Evolutionary conservation across 2,113 vertebrate genomes (phyloP), one percentile per base, ranked within the genome.

Genomic region (Microcebus ravelobensis): DNA sequence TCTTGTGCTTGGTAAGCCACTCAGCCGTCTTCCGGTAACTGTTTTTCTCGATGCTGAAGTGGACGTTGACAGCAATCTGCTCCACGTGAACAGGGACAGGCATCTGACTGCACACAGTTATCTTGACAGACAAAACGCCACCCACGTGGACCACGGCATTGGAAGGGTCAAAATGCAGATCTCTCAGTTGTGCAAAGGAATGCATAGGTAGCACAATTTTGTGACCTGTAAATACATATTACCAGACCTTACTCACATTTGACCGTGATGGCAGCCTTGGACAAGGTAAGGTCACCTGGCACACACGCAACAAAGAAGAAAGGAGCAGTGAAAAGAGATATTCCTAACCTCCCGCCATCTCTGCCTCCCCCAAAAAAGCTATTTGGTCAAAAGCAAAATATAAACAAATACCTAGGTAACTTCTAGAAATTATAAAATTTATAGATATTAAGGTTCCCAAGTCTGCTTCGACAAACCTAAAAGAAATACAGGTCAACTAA

Each of bases 71-170:
- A 10, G 98, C 97, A 6, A 99, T 97, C 90, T 99, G 99, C 97
- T 99, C 99, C 96, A 99, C 96, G 0, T 6, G 98, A 61, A 99
- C 98, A 0, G 99, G 98, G 20, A 99, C 87, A 0, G 99, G 99
- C 99, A 99, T 99, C 91, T 99, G 98, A 97, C 99, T 99, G 88
- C 97, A 98, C 86, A 99, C 92, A 0, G 98, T 99, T 95, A 99
- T 96, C 98, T 99, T 99, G 95, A 99, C 97, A 94, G 98, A 98
- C 91, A 99, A 77, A 74, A 95, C 91, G 1, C 99, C 99, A 8
- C 99, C 99, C 2, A 99, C 99, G 9, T 99, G 99, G 85, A 99
- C 99, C 17, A 99, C 99, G 0, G 99, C 99, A 0, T 98, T 99
- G 48, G 99, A 96, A 15, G 99, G 99, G 8, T 97, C 98, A 68